Evolutionary conservation across 2,797 vertebrate genomes (phyloP).

Genomic region (Apogon hyalosoma): DNA sequence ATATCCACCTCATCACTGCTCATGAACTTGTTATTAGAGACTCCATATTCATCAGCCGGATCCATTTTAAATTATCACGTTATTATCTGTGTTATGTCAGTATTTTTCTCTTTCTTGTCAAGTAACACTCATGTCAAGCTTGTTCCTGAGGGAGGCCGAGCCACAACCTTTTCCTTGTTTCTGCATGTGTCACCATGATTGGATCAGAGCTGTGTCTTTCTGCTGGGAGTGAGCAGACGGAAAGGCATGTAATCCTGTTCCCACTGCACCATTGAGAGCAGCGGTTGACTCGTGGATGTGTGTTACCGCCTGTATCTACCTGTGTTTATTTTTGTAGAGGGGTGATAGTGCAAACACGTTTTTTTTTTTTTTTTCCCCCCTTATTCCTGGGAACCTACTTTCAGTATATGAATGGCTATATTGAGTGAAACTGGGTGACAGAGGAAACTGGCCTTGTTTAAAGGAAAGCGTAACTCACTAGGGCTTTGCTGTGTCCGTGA

Average conservation of each 20-base stretch:
- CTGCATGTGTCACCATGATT: slow-evolving; percentile 58
- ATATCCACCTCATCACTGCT: slow-evolving; percentile 19
- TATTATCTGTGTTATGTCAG: slow-evolving; percentile 21
- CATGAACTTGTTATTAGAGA: background rate
- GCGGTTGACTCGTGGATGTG: slow-evolving; percentile 18
- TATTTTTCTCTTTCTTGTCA: slow-evolving; percentile 20
- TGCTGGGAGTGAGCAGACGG: slow-evolving; percentile 60
- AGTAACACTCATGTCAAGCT: slow-evolving; percentile 39
- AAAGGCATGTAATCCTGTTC: slow-evolving; percentile 72
- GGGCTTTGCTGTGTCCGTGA: slow-evolving; percentile 59
- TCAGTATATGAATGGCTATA: slow-evolving; percentile 18
- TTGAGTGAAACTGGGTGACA: slow-evolving; percentile 20
- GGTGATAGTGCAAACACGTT: slow-evolving; percentile 23
- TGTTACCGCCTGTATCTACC: slow-evolving; percentile 38
- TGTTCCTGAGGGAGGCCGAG: slow-evolving; percentile 25
- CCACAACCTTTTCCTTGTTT: slow-evolving; percentile 52
- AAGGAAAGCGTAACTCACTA: slow-evolving; percentile 45
- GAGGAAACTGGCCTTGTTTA: slow-evolving; percentile 40
- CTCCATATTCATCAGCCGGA: slow-evolving; percentile 15
- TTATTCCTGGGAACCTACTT: slow-evolving; percentile 1
- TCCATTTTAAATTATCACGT: slow-evolving; percentile 31
- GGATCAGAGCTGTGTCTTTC: slow-evolving; percentile 66
- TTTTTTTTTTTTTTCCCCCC: background rate
- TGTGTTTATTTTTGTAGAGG: slow-evolving; percentile 46
- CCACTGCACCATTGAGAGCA: slow-evolving; percentile 51